Evolutionary conservation across 2,113 vertebrate species (phyloP), one percentile per base, ranked within the genome.

Genomic region (Solenodon paradoxus): DNA sequence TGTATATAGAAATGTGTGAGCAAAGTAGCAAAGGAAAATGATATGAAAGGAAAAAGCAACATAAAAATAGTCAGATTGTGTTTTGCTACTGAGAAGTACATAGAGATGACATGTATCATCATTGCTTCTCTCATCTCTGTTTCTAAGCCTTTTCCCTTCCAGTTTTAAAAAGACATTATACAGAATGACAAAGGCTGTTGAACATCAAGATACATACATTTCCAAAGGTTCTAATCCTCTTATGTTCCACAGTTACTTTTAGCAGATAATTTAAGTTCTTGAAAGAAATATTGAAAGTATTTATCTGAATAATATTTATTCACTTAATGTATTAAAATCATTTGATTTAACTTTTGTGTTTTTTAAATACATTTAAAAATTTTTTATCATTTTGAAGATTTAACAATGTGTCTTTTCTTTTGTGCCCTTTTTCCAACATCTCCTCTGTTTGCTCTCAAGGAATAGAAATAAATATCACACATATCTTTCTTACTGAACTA

Each of bases 61-160:
- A 40, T 57, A 78, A 94, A 84, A 68, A 71, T 7, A 66, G 40
- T 30, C 20, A 87, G 47, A n/a, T 24, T 45, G 32, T 69, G 17
- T 84, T 94, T 84, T 77, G 19, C 26, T 93, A 63, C 32, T 17
- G 30, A 68, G n/a, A 77, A 84, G 38, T 22, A 30, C 30, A 38
- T n/a, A 47, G 66, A 95, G 20, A 79, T 79, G 71, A 55, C 57
- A 82, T 49, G 15, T 13, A 72, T 88, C 63, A 81, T 42, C 59
- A 77, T 92, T 75, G 22, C 13, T 42, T 74, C 53, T 92, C 15
- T 51, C 40, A 72, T 79, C 40, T 94, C 59, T 94, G 35, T 94
- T 93, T 79, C 38, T 71, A 89, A 91, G 64, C 24, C 66, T 72
- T 57, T 95, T 35, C 13, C 2, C 90, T 96, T 83, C 32, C n/a